These are phyloP conservation scores for Coremacera marginata DNA, from an alignment of 2,888 invertebrate genomes.

Conservation along the genomic window DNA sequence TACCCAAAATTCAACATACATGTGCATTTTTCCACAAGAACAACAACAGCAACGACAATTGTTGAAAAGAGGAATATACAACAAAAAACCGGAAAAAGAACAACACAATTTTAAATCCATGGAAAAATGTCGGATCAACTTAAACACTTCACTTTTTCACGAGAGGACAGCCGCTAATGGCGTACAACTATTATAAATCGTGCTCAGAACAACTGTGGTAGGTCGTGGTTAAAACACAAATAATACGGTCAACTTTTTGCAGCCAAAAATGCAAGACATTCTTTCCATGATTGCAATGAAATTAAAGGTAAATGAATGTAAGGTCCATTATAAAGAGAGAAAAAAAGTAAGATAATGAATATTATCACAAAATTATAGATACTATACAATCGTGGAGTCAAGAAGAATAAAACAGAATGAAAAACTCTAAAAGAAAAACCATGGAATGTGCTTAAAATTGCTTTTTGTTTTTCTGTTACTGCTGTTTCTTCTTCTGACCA, in stretches of 20 bases:
- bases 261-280: neutral
- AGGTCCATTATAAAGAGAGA: neutral
- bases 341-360: neutral
- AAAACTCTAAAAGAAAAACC: neutral
- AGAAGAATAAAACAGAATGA: neutral
- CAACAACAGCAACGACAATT: neutral
- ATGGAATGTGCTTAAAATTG: slow-evolving; percentile 11
- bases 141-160: neutral
- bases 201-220: neutral
- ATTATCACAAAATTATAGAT: neutral
- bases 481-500: neutral
- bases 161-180: neutral
- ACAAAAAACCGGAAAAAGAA: too few species aligned
- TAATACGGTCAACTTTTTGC: neutral
- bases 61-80: too few species aligned
- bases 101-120: too few species aligned
- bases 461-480: neutral
- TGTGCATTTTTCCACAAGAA: slow-evolving; percentile 14
- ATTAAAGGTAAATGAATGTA: neutral
- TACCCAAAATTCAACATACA: slow-evolving; percentile 25
- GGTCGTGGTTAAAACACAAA: neutral
- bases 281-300: too few species aligned
- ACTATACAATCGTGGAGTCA: neutral
- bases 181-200: neutral
- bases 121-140: neutral